Evolutionary conservation across 2,797 vertebrate species (phyloP).

Genomic region (Astyanax mexicanus): DNA sequence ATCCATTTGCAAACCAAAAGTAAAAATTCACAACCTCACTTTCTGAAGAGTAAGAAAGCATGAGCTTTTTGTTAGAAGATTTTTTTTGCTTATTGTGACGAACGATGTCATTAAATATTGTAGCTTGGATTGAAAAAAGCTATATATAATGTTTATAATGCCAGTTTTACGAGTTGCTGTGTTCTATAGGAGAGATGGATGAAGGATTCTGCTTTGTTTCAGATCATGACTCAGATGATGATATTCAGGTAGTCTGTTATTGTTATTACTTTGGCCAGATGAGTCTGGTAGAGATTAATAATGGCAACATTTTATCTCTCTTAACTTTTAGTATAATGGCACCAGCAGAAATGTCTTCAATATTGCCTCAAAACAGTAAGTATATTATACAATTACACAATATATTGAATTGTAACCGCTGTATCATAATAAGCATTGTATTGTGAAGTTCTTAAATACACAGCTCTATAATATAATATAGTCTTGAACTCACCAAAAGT

Average conservation of each 20-base stretch:
- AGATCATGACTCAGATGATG: constrained; percentile 38
- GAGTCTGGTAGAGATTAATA: not conserved
- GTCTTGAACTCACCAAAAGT: too few species aligned
- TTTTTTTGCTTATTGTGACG: too few species aligned
- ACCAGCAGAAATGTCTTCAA: not conserved
- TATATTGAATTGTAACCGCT: too few species aligned
- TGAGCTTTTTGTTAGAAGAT: too few species aligned
- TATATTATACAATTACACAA: not conserved
- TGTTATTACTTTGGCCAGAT: not conserved
- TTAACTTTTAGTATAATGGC: constrained; percentile 12
- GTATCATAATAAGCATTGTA: too few species aligned
- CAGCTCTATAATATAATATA: too few species aligned
- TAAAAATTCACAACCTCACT: not conserved
- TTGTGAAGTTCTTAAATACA: too few species aligned
- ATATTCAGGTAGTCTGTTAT: constrained; percentile 35
- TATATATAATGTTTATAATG: too few species aligned
- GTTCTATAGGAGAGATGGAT: constrained; percentile 21
- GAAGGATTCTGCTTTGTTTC: constrained; percentile 24
- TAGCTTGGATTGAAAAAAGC: not conserved
- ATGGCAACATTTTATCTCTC: not conserved
- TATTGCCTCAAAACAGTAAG: constrained; percentile 42
- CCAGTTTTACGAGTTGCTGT: not conserved
- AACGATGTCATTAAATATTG: not conserved
- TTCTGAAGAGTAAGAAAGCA: not conserved
- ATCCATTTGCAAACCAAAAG: not conserved